Evolutionary conservation across 2,888 invertebrate genomes (phyloP).

Genomic region (Oscheius sp.): DNA sequence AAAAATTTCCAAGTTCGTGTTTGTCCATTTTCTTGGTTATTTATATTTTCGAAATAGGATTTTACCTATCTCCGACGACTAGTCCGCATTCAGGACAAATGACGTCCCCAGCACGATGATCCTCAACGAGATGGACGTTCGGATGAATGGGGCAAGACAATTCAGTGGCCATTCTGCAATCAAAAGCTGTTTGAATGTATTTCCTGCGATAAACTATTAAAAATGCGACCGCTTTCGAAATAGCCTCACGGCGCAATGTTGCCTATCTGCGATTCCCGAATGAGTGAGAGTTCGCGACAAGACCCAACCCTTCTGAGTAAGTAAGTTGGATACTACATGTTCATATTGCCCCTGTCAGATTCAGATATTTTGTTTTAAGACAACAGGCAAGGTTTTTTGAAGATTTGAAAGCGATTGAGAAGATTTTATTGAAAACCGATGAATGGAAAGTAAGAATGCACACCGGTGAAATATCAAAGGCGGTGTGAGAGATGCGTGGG

Average conservation of each 20-base stretch:
- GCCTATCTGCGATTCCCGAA: neutral
- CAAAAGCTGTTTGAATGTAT: neutral
- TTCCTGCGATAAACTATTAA: neutral
- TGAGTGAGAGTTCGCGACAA: neutral
- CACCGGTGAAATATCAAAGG: too few species aligned
- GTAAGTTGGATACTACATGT: neutral
- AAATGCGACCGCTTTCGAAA: neutral
- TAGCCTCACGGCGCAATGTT: too few species aligned
- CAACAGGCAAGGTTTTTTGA: too few species aligned
- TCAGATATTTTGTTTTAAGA: neutral
- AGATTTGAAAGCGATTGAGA: too few species aligned
- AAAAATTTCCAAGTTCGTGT: neutral
- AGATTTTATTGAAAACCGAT: too few species aligned
- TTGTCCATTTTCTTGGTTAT: neutral
- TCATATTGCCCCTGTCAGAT: too few species aligned
- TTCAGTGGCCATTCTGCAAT: slow-evolving; percentile 8
- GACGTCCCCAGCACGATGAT: slow-evolving; percentile 97
- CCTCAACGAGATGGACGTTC: slow-evolving; percentile 93
- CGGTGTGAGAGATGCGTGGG: too few species aligned
- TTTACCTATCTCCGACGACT: slow-evolving; percentile 89
- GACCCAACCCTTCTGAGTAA: neutral
- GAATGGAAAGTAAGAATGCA: too few species aligned
- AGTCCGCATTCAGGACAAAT: slow-evolving; percentile 99
- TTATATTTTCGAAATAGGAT: neutral
- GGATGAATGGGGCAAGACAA: slow-evolving; percentile 86